A percentile compares a stretch with the other conserved stretches of the same genome.
These are phyloP conservation scores for Dasysyrphus tricinctus DNA, from an alignment of 2,888 invertebrate genomes.

Conservation along the genomic window DNA sequence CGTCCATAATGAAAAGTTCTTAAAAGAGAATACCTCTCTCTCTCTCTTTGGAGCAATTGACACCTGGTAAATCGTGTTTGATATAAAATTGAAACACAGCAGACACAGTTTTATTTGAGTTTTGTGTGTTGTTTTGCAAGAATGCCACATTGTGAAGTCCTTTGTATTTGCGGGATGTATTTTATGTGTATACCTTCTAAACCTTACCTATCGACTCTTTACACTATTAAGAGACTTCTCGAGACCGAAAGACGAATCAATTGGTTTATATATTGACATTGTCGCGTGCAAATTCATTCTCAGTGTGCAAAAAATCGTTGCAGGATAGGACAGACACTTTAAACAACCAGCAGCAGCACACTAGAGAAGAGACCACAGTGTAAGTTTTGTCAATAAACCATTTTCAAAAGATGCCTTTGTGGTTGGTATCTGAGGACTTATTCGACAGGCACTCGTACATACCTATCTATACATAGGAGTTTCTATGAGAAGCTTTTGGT, in stretches of 20 bases:
- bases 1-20: slow-evolving; percentile 3
- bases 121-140: slow-evolving; percentile 5
- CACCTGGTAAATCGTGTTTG: slow-evolving; percentile 13
- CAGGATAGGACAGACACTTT: slow-evolving; percentile 1
- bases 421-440: neutral
- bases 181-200: neutral
- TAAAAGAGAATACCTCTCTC: neutral
- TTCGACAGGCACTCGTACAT: neutral
- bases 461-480: neutral
- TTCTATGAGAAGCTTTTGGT: neutral
- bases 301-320: slow-evolving; percentile 25
- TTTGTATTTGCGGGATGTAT: slow-evolving; percentile 1
- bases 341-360: neutral
- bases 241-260: slow-evolving; percentile 40
- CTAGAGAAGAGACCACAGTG: neutral
- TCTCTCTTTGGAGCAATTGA: slow-evolving; percentile 30
- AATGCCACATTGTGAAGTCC: slow-evolving; percentile 2
- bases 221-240: slow-evolving; percentile 7
- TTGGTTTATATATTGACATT: slow-evolving; percentile 56
- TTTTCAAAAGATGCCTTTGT: slow-evolving; percentile 23
- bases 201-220: neutral
- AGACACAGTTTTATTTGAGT: neutral
- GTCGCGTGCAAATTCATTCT: slow-evolving; percentile 51
- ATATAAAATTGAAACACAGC: slow-evolving; percentile 19
- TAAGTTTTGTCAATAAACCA: slow-evolving; percentile 45